Percentiles rank a stretch among this genome's conserved stretches.
phyloP scores from a whole-genome alignment of 2,797 vertebrate genomes.

The Coregonus suidteri region DNA sequence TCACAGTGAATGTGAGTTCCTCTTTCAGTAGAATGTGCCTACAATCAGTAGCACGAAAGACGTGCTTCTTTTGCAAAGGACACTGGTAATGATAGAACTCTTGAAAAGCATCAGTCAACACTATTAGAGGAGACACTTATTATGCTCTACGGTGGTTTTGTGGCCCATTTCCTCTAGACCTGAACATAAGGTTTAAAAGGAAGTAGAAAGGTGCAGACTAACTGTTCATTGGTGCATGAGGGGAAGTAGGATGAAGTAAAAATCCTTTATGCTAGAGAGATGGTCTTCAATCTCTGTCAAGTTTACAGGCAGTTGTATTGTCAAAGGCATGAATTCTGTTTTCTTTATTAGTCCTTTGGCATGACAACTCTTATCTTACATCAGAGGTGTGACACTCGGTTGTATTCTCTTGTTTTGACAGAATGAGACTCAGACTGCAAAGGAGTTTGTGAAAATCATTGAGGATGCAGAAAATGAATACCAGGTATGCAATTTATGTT shows the following conservation, averaged over 20 bases:
- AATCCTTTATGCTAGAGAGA: neutral
- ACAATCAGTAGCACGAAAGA: neutral
- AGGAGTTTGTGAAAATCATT: slow-evolving; percentile 93
- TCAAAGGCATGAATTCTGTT: neutral
- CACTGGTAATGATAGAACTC: neutral
- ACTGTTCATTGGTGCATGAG: neutral
- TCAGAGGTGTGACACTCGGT: neutral
- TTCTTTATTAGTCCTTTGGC: neutral
- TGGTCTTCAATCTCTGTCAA: neutral
- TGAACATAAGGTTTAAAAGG: neutral
- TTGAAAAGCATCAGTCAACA: neutral
- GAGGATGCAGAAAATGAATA: slow-evolving; percentile 91
- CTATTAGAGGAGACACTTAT: neutral
- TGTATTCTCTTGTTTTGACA: slow-evolving; percentile 57
- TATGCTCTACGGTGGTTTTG: neutral
- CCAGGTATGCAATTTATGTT: slow-evolving; percentile 77
- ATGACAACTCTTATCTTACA: neutral
- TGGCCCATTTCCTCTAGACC: neutral
- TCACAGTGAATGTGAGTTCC: slow-evolving; percentile 87
- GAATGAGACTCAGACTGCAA: slow-evolving; percentile 91
- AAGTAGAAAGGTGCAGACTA: neutral
- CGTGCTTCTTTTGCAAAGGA: neutral
- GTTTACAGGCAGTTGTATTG: neutral
- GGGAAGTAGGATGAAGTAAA: neutral
- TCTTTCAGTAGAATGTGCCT: too few species aligned